Base-by-base conservation (phyloP, 2,113 vertebrate genomes). In the Callionymus lyra region DNA sequence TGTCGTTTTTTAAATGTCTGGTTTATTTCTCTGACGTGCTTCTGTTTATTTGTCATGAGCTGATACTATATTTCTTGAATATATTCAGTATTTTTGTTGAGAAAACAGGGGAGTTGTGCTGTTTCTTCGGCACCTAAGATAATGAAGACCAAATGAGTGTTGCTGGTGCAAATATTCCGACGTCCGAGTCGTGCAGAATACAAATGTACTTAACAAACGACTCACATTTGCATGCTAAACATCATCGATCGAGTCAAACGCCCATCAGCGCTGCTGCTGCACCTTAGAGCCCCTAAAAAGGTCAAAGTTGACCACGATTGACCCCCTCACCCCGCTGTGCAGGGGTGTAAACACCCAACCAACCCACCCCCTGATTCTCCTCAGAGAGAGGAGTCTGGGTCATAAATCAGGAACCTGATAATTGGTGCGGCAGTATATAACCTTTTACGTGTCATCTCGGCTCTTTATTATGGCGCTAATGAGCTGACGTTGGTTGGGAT, bases 401-500 rank as follows among this genome's bases (percentile, higher is more conserved):
- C 59, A 67, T 86, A 86, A 86, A 86, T 86, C 84, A 82, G 50
- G 44, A 42, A 45, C 62, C 66, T 68, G 56, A 74, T 84, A 84
- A 86, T 86, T 84, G 84, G 83, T 84, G 70, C 73, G 68, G 77
- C 79, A 79, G 79, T 85, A 86, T 86, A 86, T 86, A 86, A 86
- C 78, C 77, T 85, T 86, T 84, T 84, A 86, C 74, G 73, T 79
- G 80, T 82, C 64, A 73, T 79, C 79, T 74, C 76, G 74, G 72
- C 73, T 78, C 74, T 86, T 84, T 84, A 85, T 82, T 77, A 79
- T 62, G 61, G 71, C 77, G 71, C 80, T 86, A 84, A 85, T 77
- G 81, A 86, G 81, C 65, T 70, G 72, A 77, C 77, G 68, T 70
- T 61, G 48, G 70, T 61, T 53, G 56, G 68, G 68, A n/a, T 65